phyloP scores from a whole-genome alignment of 2,797 vertebrate species.

The Eurystomus glaucurus region DNA sequence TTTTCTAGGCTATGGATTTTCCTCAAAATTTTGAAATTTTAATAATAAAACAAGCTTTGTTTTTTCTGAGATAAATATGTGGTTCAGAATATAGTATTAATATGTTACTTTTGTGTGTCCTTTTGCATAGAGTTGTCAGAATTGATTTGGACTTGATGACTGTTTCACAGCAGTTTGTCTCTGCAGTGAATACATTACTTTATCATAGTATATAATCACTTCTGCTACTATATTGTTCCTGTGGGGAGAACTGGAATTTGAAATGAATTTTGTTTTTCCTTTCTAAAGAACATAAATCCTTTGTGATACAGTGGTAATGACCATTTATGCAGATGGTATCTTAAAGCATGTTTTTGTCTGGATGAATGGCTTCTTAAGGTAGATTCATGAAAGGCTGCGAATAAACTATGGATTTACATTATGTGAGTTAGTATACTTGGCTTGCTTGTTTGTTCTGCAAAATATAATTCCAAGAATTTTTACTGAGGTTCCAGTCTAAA shows the following conservation, averaged over 20 bases:
- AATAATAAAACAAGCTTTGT: background rate
- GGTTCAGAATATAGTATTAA: background rate
- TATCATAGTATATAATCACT: background rate
- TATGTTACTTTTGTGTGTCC: background rate
- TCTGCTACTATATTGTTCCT: background rate
- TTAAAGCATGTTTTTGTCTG: background rate
- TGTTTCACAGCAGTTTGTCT: background rate
- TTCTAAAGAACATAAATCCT: background rate
- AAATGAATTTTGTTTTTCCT: background rate
- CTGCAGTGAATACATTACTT: background rate
- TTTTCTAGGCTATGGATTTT: background rate
- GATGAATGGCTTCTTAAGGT: background rate
- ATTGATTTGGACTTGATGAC: background rate
- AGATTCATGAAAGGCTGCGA: background rate
- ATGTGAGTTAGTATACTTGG: background rate
- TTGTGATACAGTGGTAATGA: background rate
- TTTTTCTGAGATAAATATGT: background rate
- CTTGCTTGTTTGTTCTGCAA: background rate
- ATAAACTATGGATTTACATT: background rate
- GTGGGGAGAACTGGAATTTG: background rate
- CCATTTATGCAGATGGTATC: background rate
- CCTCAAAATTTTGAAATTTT: background rate
- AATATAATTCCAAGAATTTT: background rate
- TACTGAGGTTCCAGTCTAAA: background rate
- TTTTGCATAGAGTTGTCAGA: background rate